phyloP scores from a whole-genome alignment of 2,888 invertebrate species.

The Timandra comae region DNA sequence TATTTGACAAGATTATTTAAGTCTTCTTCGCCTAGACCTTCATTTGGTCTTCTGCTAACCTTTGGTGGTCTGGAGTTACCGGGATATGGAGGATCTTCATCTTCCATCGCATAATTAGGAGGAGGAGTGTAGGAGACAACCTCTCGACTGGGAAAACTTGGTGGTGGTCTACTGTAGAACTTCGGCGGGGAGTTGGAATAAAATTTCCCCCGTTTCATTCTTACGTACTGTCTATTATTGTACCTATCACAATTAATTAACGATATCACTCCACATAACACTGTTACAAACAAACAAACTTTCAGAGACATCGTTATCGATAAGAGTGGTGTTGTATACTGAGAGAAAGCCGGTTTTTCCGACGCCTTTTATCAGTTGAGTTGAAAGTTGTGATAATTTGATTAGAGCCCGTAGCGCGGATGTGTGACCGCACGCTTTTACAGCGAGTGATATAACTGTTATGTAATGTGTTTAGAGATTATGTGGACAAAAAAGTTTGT shows the following conservation, averaged over 20 bases:
- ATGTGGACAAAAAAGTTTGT: not conserved
- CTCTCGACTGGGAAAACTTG: constrained; percentile 33
- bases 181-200: constrained; percentile 43
- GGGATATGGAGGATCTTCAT: constrained; percentile 8
- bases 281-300: constrained; percentile 14
- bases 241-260: constrained; percentile 31
- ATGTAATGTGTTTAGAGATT: constrained; percentile 14
- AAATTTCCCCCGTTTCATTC: constrained; percentile 56
- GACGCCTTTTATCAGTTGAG: constrained; percentile 56
- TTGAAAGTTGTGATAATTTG: constrained; percentile 64
- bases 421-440: constrained; percentile 11
- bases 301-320: constrained; percentile 16
- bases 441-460: constrained; percentile 29
- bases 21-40: constrained; percentile 53
- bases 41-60: constrained; percentile 50
- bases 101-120: constrained; percentile 32
- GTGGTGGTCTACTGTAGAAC: constrained; percentile 48
- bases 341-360: constrained; percentile 41
- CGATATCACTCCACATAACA: constrained; percentile 35
- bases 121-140: constrained; percentile 55
- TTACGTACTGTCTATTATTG: constrained; percentile 32
- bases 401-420: constrained; percentile 39
- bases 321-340: constrained; percentile 40
- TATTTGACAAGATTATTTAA: constrained; percentile 55
- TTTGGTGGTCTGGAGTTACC: constrained; percentile 32